Evolutionary conservation across 1,140 invertebrate genomes (phyloP).

Genomic region (Pseudobourletiella spinata): DNA sequence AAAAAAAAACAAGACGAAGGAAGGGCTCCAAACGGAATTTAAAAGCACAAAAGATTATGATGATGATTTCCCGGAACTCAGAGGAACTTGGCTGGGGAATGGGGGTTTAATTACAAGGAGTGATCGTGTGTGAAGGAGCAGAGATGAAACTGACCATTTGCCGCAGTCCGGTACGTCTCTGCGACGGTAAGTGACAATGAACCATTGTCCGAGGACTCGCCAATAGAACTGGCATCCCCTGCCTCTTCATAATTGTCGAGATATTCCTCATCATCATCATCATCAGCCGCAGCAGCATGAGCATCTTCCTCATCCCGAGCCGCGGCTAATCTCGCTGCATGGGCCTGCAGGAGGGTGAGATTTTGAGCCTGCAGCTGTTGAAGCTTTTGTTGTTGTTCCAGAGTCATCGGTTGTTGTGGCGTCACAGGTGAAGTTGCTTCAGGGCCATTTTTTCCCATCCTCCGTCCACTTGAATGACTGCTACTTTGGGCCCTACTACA

Average conservation of each 20-base stretch:
- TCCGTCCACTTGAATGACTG: too few species aligned
- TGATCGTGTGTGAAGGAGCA: too few species aligned
- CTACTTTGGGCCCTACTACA: too few species aligned
- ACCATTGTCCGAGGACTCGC: conserved; percentile 12
- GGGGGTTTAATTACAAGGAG: too few species aligned
- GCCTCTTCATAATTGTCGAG: not conserved
- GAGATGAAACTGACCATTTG: conserved; percentile 13
- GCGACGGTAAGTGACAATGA: conserved; percentile 1
- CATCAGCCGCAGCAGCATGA: not conserved
- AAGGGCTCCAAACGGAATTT: too few species aligned
- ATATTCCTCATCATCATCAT: not conserved
- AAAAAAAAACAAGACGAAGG: too few species aligned
- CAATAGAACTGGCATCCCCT: conserved; percentile 5
- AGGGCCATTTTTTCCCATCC: not conserved
- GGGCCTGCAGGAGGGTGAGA: not conserved
- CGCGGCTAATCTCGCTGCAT: too few species aligned
- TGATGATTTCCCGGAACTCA: too few species aligned
- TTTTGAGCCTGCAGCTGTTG: not conserved
- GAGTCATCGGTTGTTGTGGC: not conserved
- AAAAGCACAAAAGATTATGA: too few species aligned
- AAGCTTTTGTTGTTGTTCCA: not conserved
- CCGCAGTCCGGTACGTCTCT: conserved; percentile 10
- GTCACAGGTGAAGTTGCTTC: not conserved
- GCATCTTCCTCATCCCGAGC: not conserved
- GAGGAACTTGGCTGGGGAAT: too few species aligned